These are phyloP conservation scores for Otocyon megalotis DNA, from an alignment of 2,113 vertebrate species.

Conservation along the genomic window DNA sequence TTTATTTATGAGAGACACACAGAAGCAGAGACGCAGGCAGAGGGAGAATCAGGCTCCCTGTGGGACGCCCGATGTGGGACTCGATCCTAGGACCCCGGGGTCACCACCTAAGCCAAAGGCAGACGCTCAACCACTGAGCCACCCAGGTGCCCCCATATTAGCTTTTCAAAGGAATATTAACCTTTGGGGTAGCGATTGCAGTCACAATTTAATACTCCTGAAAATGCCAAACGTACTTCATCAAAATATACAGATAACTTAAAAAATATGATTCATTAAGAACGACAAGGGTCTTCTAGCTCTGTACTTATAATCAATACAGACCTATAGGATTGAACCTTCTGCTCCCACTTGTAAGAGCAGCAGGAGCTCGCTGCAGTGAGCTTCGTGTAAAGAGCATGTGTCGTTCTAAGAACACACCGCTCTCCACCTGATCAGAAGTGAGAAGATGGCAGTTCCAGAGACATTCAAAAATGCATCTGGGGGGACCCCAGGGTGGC, in stretches of 20 bases:
- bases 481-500: background rate
- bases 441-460: background rate
- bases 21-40: too few species aligned
- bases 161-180: conserved; percentile 41
- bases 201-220: conserved; percentile 8
- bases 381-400: background rate
- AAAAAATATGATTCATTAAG: conserved; percentile 41
- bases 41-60: too few species aligned
- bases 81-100: too few species aligned
- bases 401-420: background rate
- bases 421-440: background rate
- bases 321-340: background rate
- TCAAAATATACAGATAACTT: background rate
- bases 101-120: too few species aligned
- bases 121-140: too few species aligned
- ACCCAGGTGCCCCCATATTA: background rate
- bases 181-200: background rate
- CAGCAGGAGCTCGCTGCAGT: background rate
- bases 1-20: too few species aligned
- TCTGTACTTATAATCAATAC: background rate
- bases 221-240: background rate
- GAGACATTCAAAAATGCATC: background rate
- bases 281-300: background rate
- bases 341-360: conserved; percentile 2
- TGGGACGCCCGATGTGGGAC: too few species aligned